Evolutionary conservation across 64 coral and sea anemone species (phyloP).

Genomic region (Cladopsammia gracilis): DNA sequence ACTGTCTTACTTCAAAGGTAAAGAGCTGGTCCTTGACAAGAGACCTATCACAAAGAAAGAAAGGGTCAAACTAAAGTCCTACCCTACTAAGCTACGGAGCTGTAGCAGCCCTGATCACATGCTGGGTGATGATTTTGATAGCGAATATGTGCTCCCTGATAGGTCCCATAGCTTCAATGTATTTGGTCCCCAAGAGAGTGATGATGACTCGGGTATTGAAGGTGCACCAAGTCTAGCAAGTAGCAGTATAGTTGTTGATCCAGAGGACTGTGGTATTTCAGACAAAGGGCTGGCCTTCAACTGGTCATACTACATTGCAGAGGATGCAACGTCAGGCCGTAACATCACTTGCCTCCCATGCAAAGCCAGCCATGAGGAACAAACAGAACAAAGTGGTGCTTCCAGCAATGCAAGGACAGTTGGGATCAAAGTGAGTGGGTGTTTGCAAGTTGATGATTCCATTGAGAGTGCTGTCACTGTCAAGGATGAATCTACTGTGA

Average conservation of each 20-base stretch:
- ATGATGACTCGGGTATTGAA: conserved; percentile 75
- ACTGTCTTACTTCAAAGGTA: conserved; percentile 78
- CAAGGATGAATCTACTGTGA: background rate
- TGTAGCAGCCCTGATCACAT: conserved; percentile 50
- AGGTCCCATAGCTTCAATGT: conserved; percentile 29
- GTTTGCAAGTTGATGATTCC: background rate
- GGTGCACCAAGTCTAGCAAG: conserved; percentile 37
- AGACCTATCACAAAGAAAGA: conserved; percentile 68
- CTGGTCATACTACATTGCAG: conserved; percentile 47
- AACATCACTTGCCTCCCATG: background rate
- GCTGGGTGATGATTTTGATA: background rate
- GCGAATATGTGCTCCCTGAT: background rate
- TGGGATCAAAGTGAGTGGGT: background rate
- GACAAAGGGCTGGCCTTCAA: conserved; percentile 40
- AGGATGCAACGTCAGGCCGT: background rate
- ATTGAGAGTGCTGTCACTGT: background rate
- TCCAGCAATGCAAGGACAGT: background rate
- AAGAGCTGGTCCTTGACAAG: conserved; percentile 83
- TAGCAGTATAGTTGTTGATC: conserved; percentile 1
- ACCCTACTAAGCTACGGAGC: conserved; percentile 56
- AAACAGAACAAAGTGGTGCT: background rate
- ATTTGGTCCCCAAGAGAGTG: conserved; percentile 42
- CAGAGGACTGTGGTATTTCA: background rate
- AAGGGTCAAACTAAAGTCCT: conserved; percentile 41
- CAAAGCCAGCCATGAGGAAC: background rate